A percentile compares a stretch with the other conserved stretches of the same genome.
These are phyloP conservation scores for Malacosoma neustria DNA, from an alignment of 2,888 invertebrate species.

Conservation along the genomic window DNA sequence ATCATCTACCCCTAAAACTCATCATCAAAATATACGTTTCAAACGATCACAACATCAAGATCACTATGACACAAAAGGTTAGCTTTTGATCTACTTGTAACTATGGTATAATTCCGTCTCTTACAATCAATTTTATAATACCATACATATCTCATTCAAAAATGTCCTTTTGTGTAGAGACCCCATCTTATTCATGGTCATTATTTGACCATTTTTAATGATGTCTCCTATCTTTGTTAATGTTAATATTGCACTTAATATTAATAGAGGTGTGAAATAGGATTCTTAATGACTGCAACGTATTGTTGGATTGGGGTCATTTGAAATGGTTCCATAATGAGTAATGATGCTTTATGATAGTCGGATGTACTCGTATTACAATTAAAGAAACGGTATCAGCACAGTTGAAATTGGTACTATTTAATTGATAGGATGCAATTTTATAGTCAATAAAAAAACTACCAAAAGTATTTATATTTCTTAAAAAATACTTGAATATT, in stretches of 20 bases:
- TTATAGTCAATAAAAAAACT: too few relatives aligned
- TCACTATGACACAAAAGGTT: neutral
- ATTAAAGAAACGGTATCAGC: neutral
- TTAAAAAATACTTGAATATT: too few relatives aligned
- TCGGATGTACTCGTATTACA: conserved; percentile 2
- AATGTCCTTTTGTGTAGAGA: conserved; percentile 51
- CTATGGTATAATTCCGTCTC: conserved; percentile 63
- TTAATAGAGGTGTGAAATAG: conserved; percentile 62
- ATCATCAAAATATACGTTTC: neutral
- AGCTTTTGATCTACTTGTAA: conserved; percentile 18
- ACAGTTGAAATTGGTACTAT: too few relatives aligned
- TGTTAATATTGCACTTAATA: conserved; percentile 50
- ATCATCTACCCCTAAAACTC: neutral
- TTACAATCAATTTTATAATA: conserved; percentile 57
- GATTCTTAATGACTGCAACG: conserved; percentile 58
- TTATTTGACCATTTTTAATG: conserved; percentile 74
- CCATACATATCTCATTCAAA: conserved; percentile 47
- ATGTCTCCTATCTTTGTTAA: conserved; percentile 63
- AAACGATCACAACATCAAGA: neutral
- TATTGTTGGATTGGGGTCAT: conserved; percentile 24
- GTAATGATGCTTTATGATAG: conserved; percentile 1
- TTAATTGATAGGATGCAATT: too few relatives aligned
- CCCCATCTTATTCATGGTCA: conserved; percentile 73
- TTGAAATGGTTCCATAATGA: conserved; percentile 25
- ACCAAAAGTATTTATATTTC: too few relatives aligned